A percentile compares a stretch with the other conserved stretches of the same genome.
Evolutionary conservation across 2,113 vertebrate genomes (phyloP).

Genomic region (Alouatta palliata): DNA sequence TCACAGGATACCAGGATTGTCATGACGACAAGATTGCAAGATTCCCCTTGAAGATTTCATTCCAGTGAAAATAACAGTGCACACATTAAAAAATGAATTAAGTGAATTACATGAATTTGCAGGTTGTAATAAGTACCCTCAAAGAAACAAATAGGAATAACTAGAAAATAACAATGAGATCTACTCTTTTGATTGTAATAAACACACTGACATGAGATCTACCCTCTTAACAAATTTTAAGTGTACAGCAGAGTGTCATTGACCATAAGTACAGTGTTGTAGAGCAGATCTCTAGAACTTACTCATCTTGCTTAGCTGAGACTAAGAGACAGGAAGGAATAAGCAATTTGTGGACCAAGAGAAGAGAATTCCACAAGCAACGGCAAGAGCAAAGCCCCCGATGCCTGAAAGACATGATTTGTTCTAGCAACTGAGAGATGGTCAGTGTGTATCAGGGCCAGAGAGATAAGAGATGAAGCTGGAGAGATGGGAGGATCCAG

Average conservation of each 20-base stretch:
- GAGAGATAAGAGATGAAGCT: neutral
- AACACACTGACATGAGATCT: neutral
- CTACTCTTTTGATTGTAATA: neutral
- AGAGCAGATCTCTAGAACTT: neutral
- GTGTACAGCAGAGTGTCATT: neutral
- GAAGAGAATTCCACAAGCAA: neutral
- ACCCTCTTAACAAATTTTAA: neutral
- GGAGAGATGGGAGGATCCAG: neutral
- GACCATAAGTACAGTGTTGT: neutral
- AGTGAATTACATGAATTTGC: neutral
- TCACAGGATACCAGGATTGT: neutral
- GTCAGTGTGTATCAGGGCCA: neutral
- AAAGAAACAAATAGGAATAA: neutral
- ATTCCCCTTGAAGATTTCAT: neutral
- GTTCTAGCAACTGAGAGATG: neutral
- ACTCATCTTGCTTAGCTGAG: neutral
- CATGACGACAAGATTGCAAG: neutral
- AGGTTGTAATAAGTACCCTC: neutral
- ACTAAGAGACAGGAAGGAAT: neutral
- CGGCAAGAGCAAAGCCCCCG: neutral
- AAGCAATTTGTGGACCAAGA: neutral
- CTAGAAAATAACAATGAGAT: neutral
- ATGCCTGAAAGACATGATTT: neutral
- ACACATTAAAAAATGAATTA: neutral
- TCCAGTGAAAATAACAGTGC: neutral